Base-by-base conservation (phyloP, 2,797 vertebrate species). In the Cetoscarus ocellatus region DNA sequence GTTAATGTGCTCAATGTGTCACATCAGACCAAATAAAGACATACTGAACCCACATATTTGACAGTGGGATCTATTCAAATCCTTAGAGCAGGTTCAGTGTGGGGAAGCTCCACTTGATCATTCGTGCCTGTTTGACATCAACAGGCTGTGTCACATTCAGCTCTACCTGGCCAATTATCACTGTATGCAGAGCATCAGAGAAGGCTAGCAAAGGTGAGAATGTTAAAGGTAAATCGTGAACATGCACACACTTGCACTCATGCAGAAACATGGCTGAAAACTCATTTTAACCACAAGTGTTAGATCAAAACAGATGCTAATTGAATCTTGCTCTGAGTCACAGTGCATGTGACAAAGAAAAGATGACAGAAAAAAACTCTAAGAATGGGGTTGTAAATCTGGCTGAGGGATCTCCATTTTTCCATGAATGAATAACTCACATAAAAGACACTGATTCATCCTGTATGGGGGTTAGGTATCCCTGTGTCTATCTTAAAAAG, bases 91-190 rank as follows among this genome's bases (percentile, higher is more conserved):
- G 51, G 12, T 38, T 62, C 42, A 7, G 27, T 34, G 18, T 45
- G 40, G 54, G 38, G 45, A 19, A 19, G 47, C 69, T 59, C 39
- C 36, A 54, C 55, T 35, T 64, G 34, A 77, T 73, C 72, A 70
- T 84, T 78, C 74, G 47, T 84, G 75, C 57, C 75, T 75, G 73
- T 58, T 66, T 85, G 75, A 83, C 74, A 84, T 83, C 70, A 17
- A 67, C 79, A 74, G 79, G 72, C 75, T 78, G 78, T 73, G 75
- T 76, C 84, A 69, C 81, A 86, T 83, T 78, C 73, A 76, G 80
- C 80, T 80, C 75, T 55, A 65, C 75, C 83, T 67, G 67, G 43
- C 82, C 84, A 87, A 86, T 90, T 86, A 89, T 67, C 68, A 66
- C 75, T 72, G 15, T 27, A 50, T 54, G 75, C 58, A 77, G 69